Percentiles rank a stretch among this genome's conserved stretches.
phyloP scores from a whole-genome alignment of 2,888 invertebrate genomes.

The Ormyrus pomaceus region DNA sequence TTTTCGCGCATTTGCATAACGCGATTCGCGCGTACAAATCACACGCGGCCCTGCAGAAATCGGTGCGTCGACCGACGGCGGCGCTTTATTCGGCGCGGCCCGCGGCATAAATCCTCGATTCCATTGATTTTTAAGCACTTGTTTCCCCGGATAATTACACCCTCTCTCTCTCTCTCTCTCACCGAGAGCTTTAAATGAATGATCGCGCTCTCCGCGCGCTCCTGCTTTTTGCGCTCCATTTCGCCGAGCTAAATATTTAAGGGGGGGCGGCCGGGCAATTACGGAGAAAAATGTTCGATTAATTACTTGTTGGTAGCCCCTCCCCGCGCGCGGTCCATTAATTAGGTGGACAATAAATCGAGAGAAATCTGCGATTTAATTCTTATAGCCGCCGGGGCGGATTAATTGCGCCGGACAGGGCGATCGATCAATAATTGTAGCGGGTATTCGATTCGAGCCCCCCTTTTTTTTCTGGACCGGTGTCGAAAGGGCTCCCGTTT shows the following conservation, averaged over 20 bases:
- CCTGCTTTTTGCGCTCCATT: slow-evolving; percentile 37
- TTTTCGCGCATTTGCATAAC: slow-evolving; percentile 35
- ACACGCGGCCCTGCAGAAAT: slow-evolving; percentile 1
- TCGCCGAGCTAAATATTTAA: slow-evolving; percentile 32
- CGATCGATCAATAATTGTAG: slow-evolving; percentile 13
- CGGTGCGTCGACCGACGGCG: not conserved
- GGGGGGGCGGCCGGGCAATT: slow-evolving; percentile 3
- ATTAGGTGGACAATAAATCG: slow-evolving; percentile 23
- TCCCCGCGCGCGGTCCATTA: not conserved
- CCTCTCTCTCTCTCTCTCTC: not conserved
- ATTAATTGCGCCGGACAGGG: slow-evolving; percentile 15
- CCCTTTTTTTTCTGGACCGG: no score
- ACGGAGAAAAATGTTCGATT: slow-evolving; percentile 35
- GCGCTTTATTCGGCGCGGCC: slow-evolving; percentile 10
- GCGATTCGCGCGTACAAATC: slow-evolving; percentile 32
- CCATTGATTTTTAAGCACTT: slow-evolving; percentile 45
- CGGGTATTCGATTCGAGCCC: not conserved
- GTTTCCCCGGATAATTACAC: slow-evolving; percentile 36
- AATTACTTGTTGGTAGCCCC: slow-evolving; percentile 12
- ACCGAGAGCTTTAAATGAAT: slow-evolving; percentile 1
- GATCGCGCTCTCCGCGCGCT: not conserved
- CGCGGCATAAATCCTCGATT: slow-evolving; percentile 38
- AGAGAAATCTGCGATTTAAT: slow-evolving; percentile 22
- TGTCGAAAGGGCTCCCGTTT: no score
- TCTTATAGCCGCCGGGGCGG: not conserved